Evolutionary conservation across 2,113 vertebrate species (phyloP).

Genomic region (Paraplagusia blochii): DNA sequence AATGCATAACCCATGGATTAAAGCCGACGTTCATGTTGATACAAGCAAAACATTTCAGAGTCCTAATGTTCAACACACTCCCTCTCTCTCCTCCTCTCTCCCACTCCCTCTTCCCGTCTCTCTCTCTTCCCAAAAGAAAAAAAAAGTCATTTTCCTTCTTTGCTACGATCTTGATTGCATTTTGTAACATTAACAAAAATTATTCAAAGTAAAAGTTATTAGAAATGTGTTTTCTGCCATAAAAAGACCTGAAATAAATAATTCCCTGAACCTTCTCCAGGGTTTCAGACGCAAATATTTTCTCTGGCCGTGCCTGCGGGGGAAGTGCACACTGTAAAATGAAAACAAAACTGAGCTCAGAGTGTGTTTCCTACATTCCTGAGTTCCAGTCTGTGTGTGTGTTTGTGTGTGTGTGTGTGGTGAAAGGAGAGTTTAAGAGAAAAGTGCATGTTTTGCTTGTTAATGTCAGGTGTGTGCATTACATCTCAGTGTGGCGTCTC

Average conservation of each 20-base stretch:
- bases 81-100: conserved; percentile 10
- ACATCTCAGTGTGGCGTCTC: background rate
- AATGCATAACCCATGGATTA: conserved; percentile 13
- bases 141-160: conserved; percentile 12
- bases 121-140: too few species aligned
- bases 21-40: conserved; percentile 7
- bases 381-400: conserved; percentile 42
- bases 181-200: conserved; percentile 20
- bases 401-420: conserved; percentile 27
- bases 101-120: too few species aligned
- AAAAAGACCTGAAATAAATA: conserved; percentile 37
- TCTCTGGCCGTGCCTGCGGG: conserved; percentile 58
- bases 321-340: conserved; percentile 51
- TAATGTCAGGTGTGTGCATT: background rate
- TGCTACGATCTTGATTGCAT: conserved; percentile 23
- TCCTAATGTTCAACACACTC: conserved; percentile 10
- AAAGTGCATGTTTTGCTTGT: conserved; percentile 2
- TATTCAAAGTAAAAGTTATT: conserved; percentile 33
- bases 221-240: conserved; percentile 34
- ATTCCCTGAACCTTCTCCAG: conserved; percentile 38
- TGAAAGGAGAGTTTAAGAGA: conserved; percentile 1
- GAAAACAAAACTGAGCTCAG: conserved; percentile 54
- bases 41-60: conserved; percentile 20
- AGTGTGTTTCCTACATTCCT: conserved; percentile 63
- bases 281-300: conserved; percentile 67